Conservation (phyloP, 2,113 vertebrate species). For the Cyanoliseus patagonus region DNA sequence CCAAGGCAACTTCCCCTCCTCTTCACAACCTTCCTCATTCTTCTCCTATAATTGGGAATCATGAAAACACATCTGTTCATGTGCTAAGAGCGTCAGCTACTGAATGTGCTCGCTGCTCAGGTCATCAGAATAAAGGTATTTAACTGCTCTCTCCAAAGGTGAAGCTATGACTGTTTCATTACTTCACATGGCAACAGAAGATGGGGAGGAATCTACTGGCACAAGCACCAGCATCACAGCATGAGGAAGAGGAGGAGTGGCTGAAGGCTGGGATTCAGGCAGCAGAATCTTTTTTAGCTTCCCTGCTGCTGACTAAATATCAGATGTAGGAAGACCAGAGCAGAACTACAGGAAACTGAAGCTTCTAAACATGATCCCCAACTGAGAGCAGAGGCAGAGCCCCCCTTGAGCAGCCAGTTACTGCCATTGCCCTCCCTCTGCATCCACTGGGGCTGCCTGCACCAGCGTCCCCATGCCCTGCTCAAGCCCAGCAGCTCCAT, state of each 20-base stretch:
- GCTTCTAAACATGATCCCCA: not conserved
- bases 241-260: constrained; percentile 7
- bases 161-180: not conserved
- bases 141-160: not conserved
- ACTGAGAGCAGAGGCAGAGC: not conserved
- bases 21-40: constrained; percentile 30
- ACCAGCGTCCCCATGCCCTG: rapidly evolving
- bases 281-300: not conserved
- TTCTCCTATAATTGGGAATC: constrained; percentile 51
- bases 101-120: not conserved
- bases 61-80: constrained; percentile 40
- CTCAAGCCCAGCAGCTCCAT: not conserved
- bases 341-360: not conserved
- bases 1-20: constrained; percentile 10
- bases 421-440: rapidly evolving
- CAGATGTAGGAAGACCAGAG: constrained; percentile 1
- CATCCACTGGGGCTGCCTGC: rapidly evolving
- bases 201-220: not conserved
- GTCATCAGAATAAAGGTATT: not conserved
- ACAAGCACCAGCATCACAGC: not conserved
- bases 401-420: rapidly evolving
- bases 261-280: not conserved
- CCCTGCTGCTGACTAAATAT: constrained; percentile 18
- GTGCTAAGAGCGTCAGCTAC: not conserved
- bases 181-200: not conserved